These are phyloP conservation scores for Taeniopygia guttata DNA, from an alignment of 2,797 vertebrate genomes.

Conservation along the genomic window DNA sequence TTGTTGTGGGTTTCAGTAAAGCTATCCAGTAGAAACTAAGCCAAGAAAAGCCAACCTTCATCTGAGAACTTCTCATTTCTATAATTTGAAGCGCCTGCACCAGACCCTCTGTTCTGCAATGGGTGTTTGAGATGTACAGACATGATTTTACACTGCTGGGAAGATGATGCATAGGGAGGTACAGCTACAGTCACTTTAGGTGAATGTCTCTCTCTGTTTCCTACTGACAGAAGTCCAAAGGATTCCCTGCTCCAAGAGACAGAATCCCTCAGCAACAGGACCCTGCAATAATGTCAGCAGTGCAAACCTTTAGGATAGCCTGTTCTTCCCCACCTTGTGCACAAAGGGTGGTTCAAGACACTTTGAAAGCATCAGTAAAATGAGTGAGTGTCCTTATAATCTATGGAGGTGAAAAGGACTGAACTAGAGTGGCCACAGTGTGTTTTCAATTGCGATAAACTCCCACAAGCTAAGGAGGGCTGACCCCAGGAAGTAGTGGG, in stretches of 20 bases:
- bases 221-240: neutral
- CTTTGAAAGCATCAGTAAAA: neutral
- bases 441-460: neutral
- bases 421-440: neutral
- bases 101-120: neutral
- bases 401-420: neutral
- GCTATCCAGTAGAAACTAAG: neutral
- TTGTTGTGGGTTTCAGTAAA: neutral
- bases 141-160: neutral
- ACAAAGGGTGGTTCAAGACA: neutral
- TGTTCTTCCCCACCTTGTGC: neutral
- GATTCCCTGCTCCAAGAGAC: neutral
- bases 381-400: accelerated
- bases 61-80: neutral
- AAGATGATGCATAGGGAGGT: neutral
- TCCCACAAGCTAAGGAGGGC: neutral
- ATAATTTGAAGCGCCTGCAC: neutral
- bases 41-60: neutral
- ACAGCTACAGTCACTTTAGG: neutral
- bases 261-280: neutral
- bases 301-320: neutral
- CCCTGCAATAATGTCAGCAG: neutral
- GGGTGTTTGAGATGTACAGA: neutral
- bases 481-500: neutral
- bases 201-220: neutral